Evolutionary conservation across 2,113 vertebrate species (phyloP).

Genomic region (Centropristis striata): DNA sequence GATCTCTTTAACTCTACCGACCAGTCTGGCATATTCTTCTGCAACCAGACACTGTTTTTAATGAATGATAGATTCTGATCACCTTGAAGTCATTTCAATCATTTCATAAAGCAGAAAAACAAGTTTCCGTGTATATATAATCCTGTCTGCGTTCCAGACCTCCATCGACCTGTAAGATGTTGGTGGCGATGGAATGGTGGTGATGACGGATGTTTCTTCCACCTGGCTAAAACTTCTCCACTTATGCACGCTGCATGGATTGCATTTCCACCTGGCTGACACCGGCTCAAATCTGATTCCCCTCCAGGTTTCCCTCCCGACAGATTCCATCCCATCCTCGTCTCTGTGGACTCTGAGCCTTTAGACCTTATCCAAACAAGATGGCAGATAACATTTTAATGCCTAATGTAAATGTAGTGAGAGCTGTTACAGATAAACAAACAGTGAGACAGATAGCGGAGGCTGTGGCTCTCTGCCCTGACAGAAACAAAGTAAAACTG

Average conservation of each 20-base stretch:
- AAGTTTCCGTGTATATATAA: too few relatives aligned
- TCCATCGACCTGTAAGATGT: background rate
- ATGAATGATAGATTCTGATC: too few relatives aligned
- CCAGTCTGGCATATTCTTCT: too few relatives aligned
- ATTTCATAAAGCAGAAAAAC: too few relatives aligned
- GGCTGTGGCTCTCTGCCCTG: background rate
- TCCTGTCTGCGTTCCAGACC: background rate
- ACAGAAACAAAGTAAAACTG: background rate
- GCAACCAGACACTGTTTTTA: too few relatives aligned
- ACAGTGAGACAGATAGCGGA: background rate
- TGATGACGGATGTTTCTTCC: conserved; percentile 31
- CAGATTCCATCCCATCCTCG: background rate
- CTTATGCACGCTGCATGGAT: conserved; percentile 9
- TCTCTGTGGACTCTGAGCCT: background rate
- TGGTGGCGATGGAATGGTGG: background rate
- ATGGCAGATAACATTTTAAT: conserved; percentile 33
- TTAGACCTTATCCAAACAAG: background rate
- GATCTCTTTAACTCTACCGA: too few relatives aligned
- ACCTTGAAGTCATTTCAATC: too few relatives aligned
- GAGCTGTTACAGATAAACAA: conserved; percentile 12
- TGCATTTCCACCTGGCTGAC: conserved; percentile 46
- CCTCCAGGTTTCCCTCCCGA: background rate
- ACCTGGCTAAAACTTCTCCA: conserved; percentile 1
- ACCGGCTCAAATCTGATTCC: conserved; percentile 14
- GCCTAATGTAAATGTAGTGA: conserved; percentile 11